phyloP scores from a whole-genome alignment of 2,797 vertebrate species.

The Limosa lapponica region DNA sequence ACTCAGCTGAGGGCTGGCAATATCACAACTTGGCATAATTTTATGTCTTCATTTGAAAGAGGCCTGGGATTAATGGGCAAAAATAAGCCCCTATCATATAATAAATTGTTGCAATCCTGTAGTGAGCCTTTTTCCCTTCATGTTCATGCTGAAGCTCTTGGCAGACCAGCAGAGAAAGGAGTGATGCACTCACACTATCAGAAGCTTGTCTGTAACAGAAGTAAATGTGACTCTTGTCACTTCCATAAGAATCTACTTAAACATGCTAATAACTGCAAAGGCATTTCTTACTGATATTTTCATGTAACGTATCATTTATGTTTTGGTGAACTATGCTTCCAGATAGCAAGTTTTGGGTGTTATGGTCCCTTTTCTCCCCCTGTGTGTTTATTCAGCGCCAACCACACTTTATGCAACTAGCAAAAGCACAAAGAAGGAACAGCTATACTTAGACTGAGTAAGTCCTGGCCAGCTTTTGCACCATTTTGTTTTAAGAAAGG shows the following conservation, averaged over 20 bases:
- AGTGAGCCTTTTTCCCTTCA: neutral
- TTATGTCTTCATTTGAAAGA: constrained; percentile 3
- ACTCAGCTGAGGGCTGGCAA: neutral
- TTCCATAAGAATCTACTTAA: neutral
- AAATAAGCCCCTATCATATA: neutral
- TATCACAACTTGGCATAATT: neutral
- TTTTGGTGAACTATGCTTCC: neutral
- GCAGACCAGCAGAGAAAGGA: neutral
- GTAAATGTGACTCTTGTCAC: neutral
- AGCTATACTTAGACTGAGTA: neutral
- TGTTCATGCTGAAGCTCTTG: neutral
- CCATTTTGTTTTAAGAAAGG: neutral
- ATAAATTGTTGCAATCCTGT: neutral
- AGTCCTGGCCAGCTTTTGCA: neutral
- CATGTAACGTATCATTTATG: neutral
- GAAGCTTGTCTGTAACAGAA: neutral
- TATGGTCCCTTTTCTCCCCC: neutral
- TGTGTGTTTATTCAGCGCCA: neutral
- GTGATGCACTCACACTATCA: neutral
- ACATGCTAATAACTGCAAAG: neutral
- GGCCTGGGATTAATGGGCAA: neutral
- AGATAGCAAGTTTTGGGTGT: neutral
- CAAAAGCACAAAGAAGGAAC: neutral
- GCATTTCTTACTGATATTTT: neutral
- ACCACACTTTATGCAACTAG: neutral